Conservation (phyloP, 2,888 invertebrate genomes). For the Drymonia ruficornis region DNA sequence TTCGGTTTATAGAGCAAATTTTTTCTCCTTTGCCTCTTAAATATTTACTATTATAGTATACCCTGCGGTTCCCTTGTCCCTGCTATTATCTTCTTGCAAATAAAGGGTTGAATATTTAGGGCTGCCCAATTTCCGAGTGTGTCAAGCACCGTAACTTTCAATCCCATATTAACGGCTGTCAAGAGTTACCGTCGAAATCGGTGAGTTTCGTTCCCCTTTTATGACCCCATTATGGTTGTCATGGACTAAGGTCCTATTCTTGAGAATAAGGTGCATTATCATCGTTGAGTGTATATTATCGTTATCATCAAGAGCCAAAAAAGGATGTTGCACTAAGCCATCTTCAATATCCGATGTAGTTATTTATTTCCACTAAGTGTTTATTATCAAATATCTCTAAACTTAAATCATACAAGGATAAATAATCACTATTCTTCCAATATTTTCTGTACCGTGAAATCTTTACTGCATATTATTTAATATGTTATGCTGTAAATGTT, state of each 20-base stretch:
- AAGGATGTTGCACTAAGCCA: no score
- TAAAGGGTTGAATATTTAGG: slow-evolving; percentile 35
- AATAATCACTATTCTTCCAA: no score
- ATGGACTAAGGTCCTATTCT: slow-evolving; percentile 21
- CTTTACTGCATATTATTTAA: no score
- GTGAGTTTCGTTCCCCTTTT: slow-evolving; percentile 26
- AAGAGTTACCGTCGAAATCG: slow-evolving; percentile 21
- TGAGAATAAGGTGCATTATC: background rate
- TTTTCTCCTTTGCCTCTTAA: slow-evolving; percentile 18
- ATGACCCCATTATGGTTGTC: slow-evolving; percentile 31
- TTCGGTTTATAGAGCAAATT: background rate
- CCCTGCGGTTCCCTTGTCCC: background rate
- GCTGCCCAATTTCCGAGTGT: slow-evolving; percentile 40
- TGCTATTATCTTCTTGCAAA: slow-evolving; percentile 22
- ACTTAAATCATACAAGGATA: no score
- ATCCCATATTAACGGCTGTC: slow-evolving; percentile 36
- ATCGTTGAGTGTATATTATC: no score
- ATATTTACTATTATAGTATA: slow-evolving; percentile 14
- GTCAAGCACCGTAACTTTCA: slow-evolving; percentile 24
- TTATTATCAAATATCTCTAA: no score
- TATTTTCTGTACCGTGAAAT: no score
- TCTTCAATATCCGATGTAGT: no score
- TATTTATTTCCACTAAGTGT: no score
- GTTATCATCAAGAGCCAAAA: no score
- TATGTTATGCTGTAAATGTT: no score